phyloP scores from a whole-genome alignment of 1,140 invertebrate genomes.

The Phymorhynchus buccinoides region DNA sequence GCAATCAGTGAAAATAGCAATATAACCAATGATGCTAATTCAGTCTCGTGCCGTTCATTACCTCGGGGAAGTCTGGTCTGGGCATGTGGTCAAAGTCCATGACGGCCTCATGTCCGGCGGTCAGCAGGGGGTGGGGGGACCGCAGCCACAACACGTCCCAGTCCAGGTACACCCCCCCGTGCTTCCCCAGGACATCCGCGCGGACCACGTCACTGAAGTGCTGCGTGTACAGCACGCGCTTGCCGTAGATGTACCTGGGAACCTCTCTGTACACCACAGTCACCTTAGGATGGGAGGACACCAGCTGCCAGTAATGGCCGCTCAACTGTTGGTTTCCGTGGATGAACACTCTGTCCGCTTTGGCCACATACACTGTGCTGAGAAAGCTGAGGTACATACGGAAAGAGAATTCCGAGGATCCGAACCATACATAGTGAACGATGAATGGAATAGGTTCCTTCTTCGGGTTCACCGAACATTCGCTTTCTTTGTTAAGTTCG shows the following conservation, averaged over 20 bases:
- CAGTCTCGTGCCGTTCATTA: too few species aligned
- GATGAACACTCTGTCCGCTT: constrained; percentile 61
- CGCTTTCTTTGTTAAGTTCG: neutral
- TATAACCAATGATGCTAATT: too few species aligned
- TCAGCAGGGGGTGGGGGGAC: constrained; percentile 51
- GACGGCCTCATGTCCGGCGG: constrained; percentile 51
- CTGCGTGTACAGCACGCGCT: constrained; percentile 56
- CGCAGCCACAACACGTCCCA: constrained; percentile 67
- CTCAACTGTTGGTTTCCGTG: constrained; percentile 55
- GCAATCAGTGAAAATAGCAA: too few species aligned
- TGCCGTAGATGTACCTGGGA: constrained; percentile 55
- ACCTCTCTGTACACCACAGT: constrained; percentile 54
- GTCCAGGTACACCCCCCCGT: constrained; percentile 67
- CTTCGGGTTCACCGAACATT: neutral
- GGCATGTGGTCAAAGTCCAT: constrained; percentile 58
- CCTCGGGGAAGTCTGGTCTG: constrained; percentile 53
- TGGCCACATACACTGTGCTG: constrained; percentile 59
- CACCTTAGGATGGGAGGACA: constrained; percentile 53
- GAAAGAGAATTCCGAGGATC: constrained; percentile 52
- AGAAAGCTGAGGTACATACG: constrained; percentile 64
- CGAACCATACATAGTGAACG: constrained; percentile 64
- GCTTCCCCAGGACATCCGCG: constrained; percentile 62
- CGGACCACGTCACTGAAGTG: constrained; percentile 65
- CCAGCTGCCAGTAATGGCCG: constrained; percentile 56
- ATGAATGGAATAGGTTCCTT: constrained; percentile 56